Percentiles rank a stretch among this genome's conserved stretches.
These are phyloP conservation scores for Ceyx cyanopectus DNA, from an alignment of 2,113 vertebrate species.

Conservation along the genomic window DNA sequence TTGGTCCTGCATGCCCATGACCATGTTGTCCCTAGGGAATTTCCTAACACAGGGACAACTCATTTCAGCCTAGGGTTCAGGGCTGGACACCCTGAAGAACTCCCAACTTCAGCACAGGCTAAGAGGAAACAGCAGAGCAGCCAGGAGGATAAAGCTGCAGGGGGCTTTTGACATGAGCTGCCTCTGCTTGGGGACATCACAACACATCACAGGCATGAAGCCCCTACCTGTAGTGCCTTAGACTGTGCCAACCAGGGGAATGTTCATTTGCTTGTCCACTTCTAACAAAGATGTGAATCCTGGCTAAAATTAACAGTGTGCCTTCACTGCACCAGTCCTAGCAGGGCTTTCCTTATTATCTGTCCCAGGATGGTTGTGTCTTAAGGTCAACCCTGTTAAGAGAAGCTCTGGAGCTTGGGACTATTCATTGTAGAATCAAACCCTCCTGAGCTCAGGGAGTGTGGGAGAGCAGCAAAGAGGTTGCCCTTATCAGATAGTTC, in stretches of 20 bases:
- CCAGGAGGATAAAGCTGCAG: neutral
- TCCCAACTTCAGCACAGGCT: neutral
- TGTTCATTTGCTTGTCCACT: neutral
- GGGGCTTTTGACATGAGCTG: neutral
- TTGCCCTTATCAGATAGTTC: neutral
- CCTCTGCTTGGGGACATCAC: neutral
- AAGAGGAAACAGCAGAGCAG: neutral
- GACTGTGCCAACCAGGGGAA: neutral
- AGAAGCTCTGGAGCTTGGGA: neutral
- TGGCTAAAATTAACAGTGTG: neutral
- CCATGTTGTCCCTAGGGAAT: neutral
- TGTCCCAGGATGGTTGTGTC: neutral
- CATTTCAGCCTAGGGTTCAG: neutral
- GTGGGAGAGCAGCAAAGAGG: rapidly evolving
- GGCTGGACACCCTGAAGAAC: neutral
- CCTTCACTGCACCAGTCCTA: neutral
- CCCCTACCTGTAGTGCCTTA: neutral
- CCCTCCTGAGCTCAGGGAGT: neutral
- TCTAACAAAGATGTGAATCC: rapidly evolving
- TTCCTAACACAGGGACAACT: rapidly evolving
- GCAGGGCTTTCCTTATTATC: neutral
- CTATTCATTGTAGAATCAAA: rapidly evolving
- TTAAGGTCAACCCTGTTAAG: neutral
- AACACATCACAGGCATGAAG: neutral
- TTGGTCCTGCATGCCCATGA: neutral